Evolutionary conservation across 2,113 vertebrate genomes (phyloP).

Genomic region (Poeciliopsis prolifica): DNA sequence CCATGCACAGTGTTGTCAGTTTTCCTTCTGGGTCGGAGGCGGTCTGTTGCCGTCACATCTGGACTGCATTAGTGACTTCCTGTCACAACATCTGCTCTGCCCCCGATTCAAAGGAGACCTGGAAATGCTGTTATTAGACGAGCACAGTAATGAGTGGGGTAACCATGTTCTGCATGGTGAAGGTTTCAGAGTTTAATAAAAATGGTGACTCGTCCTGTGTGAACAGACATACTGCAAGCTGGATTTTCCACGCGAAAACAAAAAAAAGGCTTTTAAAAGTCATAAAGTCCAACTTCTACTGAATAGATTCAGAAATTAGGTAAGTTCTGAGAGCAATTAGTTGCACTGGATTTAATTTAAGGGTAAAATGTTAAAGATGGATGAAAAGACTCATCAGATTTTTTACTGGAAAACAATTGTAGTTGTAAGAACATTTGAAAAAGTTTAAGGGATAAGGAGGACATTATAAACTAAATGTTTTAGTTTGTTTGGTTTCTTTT

Average conservation of each 20-base stretch:
- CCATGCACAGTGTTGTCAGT: constrained; percentile 33
- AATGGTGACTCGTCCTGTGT: constrained; percentile 28
- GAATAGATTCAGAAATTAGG: neutral
- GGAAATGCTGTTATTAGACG: constrained; percentile 47
- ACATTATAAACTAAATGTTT: no score
- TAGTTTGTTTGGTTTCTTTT: no score
- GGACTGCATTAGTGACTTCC: constrained; percentile 80
- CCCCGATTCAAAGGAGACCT: constrained; percentile 52
- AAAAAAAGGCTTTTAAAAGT: neutral
- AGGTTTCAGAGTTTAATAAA: neutral
- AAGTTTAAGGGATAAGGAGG: no score
- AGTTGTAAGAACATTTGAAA: neutral
- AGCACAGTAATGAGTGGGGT: constrained; percentile 15
- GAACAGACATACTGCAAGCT: neutral
- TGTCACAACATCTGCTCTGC: constrained; percentile 76
- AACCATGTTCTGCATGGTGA: neutral
- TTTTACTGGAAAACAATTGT: neutral
- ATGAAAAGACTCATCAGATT: neutral
- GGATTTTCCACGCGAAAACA: neutral
- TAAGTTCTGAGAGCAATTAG: neutral
- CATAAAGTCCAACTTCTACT: neutral
- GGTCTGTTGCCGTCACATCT: constrained; percentile 75
- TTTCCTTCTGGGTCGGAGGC: constrained; percentile 62
- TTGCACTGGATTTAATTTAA: neutral
- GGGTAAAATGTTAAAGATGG: neutral